phyloP scores from a whole-genome alignment of 53 echinoderm and acorn worm species.

The Apostichopus leukothele region DNA sequence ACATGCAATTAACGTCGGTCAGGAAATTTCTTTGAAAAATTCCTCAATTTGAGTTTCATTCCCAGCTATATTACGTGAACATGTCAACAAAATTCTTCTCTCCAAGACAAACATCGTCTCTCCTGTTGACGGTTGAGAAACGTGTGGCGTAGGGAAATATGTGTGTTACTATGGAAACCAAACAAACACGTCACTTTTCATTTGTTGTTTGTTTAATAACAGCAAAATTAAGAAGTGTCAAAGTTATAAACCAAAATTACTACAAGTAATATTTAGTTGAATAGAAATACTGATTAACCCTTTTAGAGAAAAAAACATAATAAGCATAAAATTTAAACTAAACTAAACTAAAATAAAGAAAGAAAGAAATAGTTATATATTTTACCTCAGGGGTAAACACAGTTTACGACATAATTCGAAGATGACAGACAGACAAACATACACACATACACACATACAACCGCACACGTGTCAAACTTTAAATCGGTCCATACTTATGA shows the following conservation, averaged over 20 bases:
- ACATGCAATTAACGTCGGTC: too few relatives aligned
- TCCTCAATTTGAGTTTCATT: too few relatives aligned
- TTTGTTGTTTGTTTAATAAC: background rate
- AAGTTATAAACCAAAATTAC: background rate
- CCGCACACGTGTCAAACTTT: background rate
- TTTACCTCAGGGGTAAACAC: background rate
- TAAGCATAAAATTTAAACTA: background rate
- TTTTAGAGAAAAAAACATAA: background rate
- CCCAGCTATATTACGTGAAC: too few relatives aligned
- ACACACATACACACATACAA: background rate
- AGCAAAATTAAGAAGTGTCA: background rate
- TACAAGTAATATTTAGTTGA: conserved; percentile 1
- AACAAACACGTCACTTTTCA: background rate
- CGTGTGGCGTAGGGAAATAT: too few relatives aligned
- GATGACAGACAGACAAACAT: background rate
- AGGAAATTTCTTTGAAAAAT: too few relatives aligned
- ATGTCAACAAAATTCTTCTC: too few relatives aligned
- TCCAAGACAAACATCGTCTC: too few relatives aligned
- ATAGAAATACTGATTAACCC: background rate
- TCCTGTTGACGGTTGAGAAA: too few relatives aligned
- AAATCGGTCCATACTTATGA: background rate
- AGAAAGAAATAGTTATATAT: background rate
- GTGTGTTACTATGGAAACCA: background rate
- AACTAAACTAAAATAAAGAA: background rate
- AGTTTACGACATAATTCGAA: background rate